phyloP scores from a whole-genome alignment of 2,888 invertebrate genomes.

The Bugula neritina region DNA sequence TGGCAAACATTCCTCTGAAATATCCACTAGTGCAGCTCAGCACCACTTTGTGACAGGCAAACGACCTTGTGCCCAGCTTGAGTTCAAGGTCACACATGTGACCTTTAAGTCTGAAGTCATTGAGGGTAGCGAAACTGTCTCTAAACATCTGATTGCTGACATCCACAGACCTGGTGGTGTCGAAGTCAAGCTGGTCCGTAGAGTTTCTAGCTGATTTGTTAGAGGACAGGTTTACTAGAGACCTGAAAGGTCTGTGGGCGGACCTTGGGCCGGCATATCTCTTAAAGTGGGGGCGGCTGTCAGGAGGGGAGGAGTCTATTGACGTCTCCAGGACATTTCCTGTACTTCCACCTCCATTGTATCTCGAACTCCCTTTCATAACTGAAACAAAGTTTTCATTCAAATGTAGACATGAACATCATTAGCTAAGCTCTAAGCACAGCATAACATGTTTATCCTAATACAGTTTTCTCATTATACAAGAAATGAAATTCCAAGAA shows the following conservation, averaged over 20 bases:
- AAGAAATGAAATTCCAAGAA: too few relatives aligned
- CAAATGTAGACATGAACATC: too few relatives aligned
- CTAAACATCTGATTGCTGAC: constrained; percentile 11
- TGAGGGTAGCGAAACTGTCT: constrained; percentile 32
- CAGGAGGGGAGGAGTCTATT: background rate
- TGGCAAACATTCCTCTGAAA: constrained; percentile 55
- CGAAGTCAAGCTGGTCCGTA: background rate
- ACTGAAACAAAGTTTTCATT: too few relatives aligned
- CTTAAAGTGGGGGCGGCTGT: background rate
- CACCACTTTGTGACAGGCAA: constrained; percentile 53
- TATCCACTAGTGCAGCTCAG: constrained; percentile 55
- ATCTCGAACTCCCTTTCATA: background rate
- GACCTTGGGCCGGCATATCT: background rate
- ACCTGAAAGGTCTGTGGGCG: constrained; percentile 1
- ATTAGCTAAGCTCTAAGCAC: too few relatives aligned
- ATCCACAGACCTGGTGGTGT: background rate
- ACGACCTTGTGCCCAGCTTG: constrained; percentile 38
- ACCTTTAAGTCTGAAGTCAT: constrained; percentile 40
- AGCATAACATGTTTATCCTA: too few relatives aligned
- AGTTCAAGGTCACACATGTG: constrained; percentile 52
- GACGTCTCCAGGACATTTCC: constrained; percentile 19
- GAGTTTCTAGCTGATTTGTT: background rate
- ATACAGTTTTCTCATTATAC: too few relatives aligned
- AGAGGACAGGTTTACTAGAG: constrained; percentile 1
- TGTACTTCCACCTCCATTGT: background rate